Evolutionary conservation across 2,888 invertebrate genomes (phyloP).

Genomic region (Leucophenga maculata): DNA sequence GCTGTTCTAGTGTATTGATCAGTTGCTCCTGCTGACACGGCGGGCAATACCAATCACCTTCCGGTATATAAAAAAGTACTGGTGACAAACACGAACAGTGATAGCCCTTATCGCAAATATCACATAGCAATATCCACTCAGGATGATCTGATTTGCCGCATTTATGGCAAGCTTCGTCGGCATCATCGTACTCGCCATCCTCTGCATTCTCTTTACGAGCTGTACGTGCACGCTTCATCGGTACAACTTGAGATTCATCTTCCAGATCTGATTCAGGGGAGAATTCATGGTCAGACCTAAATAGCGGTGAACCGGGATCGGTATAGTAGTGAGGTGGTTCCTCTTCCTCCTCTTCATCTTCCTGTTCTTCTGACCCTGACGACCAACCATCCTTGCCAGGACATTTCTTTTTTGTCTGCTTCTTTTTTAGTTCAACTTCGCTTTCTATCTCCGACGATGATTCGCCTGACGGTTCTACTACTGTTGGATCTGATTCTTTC

Average conservation of each 20-base stretch:
- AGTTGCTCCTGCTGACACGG: conserved; percentile 93
- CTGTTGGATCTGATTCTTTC: conserved; percentile 67
- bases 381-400: conserved; percentile 71
- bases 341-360: conserved; percentile 73
- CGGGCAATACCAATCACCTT: conserved; percentile 98
- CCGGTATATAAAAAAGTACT: conserved; percentile 92
- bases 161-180: conserved; percentile 84
- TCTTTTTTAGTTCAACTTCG: conserved; percentile 68
- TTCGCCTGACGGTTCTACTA: conserved; percentile 62
- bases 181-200: conserved; percentile 53
- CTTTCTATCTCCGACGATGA: conserved; percentile 60
- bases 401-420: conserved; percentile 70
- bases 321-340: conserved; percentile 73
- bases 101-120: conserved; percentile 96
- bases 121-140: conserved; percentile 97
- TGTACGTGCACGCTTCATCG: conserved; percentile 87
- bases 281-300: conserved; percentile 92
- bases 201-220: conserved; percentile 81
- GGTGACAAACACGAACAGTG: conserved; percentile 97
- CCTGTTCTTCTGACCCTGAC: conserved; percentile 71
- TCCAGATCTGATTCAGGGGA: conserved; percentile 91
- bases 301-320: conserved; percentile 74
- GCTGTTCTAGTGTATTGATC: conserved; percentile 81
- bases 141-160: conserved; percentile 95
- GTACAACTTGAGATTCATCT: conserved; percentile 77